Conservation (phyloP, 2,888 invertebrate genomes). For the Geophilus truncorum region DNA sequence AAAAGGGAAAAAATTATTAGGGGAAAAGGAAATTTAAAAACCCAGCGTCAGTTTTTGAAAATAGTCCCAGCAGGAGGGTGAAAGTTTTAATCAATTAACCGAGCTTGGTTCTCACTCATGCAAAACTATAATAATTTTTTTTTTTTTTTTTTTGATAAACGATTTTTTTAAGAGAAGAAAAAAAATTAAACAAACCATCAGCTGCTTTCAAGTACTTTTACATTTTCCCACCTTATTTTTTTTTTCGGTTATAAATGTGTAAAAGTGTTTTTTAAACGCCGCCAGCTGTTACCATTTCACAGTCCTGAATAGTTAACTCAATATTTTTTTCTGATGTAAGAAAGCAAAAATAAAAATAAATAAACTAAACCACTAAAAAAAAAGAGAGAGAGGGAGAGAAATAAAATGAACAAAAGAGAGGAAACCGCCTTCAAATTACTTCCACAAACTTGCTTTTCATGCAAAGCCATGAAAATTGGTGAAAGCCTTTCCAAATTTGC, state of each 20-base stretch:
- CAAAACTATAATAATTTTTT: background rate
- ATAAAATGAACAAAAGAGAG: background rate
- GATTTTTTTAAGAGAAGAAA: background rate
- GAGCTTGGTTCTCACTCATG: background rate
- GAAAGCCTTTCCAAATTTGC: slow-evolving; percentile 8
- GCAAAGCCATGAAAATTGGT: slow-evolving; percentile 12
- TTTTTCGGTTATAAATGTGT: background rate
- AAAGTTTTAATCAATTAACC: background rate
- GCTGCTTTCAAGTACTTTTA: background rate
- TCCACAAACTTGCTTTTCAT: slow-evolving; percentile 12
- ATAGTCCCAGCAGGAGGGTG: background rate
- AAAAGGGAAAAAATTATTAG: background rate
- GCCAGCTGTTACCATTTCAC: background rate
- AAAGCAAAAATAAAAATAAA: background rate
- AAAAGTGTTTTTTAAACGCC: background rate
- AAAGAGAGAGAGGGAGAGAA: background rate
- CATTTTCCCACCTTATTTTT: background rate
- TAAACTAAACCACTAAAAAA: background rate
- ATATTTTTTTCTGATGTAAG: background rate
- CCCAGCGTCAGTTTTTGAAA: background rate
- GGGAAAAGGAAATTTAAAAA: background rate
- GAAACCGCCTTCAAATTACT: background rate
- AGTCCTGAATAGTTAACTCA: background rate
- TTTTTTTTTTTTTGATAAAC: background rate
- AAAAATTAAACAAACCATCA: slow-evolving; percentile 6